Evolutionary conservation across 1,140 invertebrate genomes (phyloP).

Genomic region (Hylaeus volcanicus): DNA sequence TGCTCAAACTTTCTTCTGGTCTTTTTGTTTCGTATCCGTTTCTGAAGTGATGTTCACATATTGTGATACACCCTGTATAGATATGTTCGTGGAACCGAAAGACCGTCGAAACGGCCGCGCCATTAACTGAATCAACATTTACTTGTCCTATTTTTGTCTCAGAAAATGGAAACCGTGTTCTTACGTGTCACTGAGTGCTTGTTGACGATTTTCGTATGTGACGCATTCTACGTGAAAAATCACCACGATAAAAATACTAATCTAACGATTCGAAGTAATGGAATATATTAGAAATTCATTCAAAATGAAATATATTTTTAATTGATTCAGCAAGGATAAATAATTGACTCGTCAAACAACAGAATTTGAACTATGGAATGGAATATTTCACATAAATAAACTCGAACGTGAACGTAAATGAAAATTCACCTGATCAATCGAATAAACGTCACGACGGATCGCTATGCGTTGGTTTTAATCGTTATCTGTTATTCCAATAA

Average conservation of each 20-base stretch:
- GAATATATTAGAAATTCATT: too few relatives aligned
- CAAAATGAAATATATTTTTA: neutral
- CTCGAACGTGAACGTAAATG: too few relatives aligned
- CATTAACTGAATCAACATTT: conserved; percentile 68
- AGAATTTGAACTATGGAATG: too few relatives aligned
- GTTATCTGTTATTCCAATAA: too few relatives aligned
- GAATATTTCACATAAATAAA: too few relatives aligned
- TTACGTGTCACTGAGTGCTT: conserved; percentile 16
- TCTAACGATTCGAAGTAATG: neutral
- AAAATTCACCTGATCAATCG: too few relatives aligned
- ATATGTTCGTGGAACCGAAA: conserved; percentile 8
- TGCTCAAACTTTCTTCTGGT: neutral
- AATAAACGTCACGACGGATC: too few relatives aligned
- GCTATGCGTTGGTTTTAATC: too few relatives aligned
- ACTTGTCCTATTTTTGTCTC: conserved; percentile 55
- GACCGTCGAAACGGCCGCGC: conserved; percentile 18
- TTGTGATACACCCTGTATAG: neutral
- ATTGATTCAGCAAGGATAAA: too few relatives aligned
- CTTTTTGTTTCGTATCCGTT: neutral
- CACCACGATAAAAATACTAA: neutral
- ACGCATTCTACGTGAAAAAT: neutral
- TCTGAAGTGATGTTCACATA: neutral
- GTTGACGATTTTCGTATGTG: conserved; percentile 13
- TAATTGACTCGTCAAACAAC: too few relatives aligned
- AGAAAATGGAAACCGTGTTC: conserved; percentile 43